These are phyloP conservation scores for Corvus hawaiiensis DNA, from an alignment of 2,113 vertebrate species.

Conservation along the genomic window DNA sequence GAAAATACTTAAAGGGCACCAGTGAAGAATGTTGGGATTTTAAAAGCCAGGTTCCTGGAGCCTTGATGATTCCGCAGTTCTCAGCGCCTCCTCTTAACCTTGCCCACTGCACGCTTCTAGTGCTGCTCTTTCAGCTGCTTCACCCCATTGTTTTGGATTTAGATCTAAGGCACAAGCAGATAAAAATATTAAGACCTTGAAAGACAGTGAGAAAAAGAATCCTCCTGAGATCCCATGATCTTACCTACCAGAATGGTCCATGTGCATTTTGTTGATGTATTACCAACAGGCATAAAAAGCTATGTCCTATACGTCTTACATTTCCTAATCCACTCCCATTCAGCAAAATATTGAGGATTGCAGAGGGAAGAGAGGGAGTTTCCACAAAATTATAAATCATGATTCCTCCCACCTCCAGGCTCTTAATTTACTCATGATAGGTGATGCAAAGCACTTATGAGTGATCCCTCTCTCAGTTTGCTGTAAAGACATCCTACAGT, in stretches of 20 bases:
- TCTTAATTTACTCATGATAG: neutral
- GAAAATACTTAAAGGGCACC: slow-evolving; percentile 12
- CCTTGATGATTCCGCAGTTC: neutral
- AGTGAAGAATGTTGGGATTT: neutral
- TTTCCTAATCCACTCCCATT: neutral
- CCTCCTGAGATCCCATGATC: neutral
- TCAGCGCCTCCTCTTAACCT: neutral
- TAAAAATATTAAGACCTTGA: neutral
- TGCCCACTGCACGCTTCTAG: rapidly evolving
- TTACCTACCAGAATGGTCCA: neutral
- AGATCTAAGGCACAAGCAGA: neutral
- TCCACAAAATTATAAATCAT: neutral
- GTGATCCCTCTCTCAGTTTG: neutral
- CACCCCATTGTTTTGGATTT: neutral
- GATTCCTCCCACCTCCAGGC: neutral
- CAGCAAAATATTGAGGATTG: neutral
- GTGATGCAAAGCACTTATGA: neutral
- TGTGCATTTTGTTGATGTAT: neutral
- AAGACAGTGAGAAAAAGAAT: neutral
- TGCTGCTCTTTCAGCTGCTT: neutral
- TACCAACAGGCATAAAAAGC: neutral
- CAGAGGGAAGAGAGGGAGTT: neutral
- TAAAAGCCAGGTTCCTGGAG: neutral
- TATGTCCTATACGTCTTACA: neutral
- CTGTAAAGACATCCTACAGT: neutral